phyloP scores from a whole-genome alignment of 2,797 vertebrate genomes.

The Aldrovandia affinis region DNA sequence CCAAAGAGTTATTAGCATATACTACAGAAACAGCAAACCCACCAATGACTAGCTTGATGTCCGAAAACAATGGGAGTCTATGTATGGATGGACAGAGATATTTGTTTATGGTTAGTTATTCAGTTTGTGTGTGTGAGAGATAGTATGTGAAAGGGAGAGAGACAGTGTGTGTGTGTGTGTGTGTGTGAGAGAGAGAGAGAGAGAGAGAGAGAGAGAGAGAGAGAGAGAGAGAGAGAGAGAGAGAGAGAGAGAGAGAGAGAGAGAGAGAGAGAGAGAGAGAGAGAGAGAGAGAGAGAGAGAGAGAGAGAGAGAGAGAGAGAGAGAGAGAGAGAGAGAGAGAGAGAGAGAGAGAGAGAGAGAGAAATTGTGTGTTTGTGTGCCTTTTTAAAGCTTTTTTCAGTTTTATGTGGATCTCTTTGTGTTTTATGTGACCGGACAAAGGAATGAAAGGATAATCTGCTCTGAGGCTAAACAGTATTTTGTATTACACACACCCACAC shows the following conservation, averaged over 20 bases:
- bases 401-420: no score
- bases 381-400: neutral
- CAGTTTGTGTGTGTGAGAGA: neutral
- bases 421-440: neutral
- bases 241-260: neutral
- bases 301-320: no score
- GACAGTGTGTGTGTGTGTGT: neutral
- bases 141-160: conserved; percentile 4
- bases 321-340: no score
- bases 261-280: neutral
- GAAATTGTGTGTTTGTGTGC: no score
- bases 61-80: no score
- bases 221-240: neutral
- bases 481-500: neutral
- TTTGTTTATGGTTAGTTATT: no score
- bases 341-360: no score
- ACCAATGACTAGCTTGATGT: no score
- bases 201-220: conserved; percentile 12
- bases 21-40: no score
- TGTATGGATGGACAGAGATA: no score
- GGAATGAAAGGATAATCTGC: neutral
- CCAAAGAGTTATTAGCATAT: no score
- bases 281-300: neutral
- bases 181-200: neutral
- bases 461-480: neutral